phyloP scores from a whole-genome alignment of 2,797 vertebrate genomes.

The Anabacerthia variegaticeps region DNA sequence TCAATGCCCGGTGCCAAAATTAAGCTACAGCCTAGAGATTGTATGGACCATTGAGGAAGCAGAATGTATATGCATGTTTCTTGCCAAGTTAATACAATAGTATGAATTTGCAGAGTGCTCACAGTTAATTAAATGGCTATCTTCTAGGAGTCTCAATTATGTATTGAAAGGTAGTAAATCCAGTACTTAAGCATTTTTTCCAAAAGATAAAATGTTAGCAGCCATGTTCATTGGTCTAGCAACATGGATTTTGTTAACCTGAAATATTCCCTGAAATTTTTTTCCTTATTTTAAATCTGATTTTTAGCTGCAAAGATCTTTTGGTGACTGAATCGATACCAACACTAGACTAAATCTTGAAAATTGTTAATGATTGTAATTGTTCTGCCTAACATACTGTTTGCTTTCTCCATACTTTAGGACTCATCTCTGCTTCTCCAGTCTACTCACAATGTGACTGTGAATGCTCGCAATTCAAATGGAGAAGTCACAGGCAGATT shows the following conservation, averaged over 20 bases:
- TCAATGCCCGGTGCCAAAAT: background rate
- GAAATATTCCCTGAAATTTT: background rate
- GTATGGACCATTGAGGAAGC: background rate
- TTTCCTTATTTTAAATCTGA: background rate
- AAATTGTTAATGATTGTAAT: background rate
- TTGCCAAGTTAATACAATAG: background rate
- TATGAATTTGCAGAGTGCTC: background rate
- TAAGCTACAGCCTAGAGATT: background rate
- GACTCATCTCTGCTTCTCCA: slow-evolving; percentile 87
- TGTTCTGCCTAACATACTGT: background rate
- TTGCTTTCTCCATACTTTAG: slow-evolving; percentile 68
- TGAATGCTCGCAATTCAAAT: slow-evolving; percentile 87
- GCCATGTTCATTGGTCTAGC: background rate
- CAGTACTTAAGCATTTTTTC: background rate
- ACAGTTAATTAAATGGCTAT: background rate
- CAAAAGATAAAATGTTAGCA: background rate
- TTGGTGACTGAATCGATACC: background rate
- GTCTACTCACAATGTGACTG: slow-evolving; percentile 89
- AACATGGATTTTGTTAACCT: background rate
- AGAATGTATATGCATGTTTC: background rate
- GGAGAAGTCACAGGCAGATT: slow-evolving; percentile 90
- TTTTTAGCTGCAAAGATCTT: background rate
- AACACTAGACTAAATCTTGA: background rate
- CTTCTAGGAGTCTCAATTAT: background rate
- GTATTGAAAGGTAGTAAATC: background rate